These are phyloP conservation scores for Atta cephalotes DNA, from an alignment of 1,140 invertebrate genomes.

Conservation along the genomic window DNA sequence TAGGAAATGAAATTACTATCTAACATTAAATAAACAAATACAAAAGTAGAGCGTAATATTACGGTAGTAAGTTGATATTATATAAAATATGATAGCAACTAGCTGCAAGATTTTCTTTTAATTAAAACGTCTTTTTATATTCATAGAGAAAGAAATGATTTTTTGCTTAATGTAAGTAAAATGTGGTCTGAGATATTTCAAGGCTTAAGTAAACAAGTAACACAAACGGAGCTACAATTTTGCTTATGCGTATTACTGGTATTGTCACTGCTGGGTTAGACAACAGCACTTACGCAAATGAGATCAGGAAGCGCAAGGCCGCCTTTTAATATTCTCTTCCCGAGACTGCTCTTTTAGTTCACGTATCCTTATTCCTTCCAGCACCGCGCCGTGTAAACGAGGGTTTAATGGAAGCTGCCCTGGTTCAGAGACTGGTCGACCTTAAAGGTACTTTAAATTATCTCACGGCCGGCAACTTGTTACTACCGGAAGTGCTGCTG, in stretches of 20 bases:
- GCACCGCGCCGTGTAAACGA: conserved; percentile 49
- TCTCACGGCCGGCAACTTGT: conserved; percentile 61
- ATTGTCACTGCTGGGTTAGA: conserved; percentile 37
- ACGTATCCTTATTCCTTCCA: not conserved
- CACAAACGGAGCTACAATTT: conserved; percentile 10
- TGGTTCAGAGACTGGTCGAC: conserved; percentile 66
- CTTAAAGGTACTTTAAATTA: conserved; percentile 74
- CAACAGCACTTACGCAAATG: conserved; percentile 76
- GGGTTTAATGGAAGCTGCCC: conserved; percentile 71
- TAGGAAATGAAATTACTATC: not conserved
- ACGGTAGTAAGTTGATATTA: not conserved
- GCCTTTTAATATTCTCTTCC: conserved; percentile 63
- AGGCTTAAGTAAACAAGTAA: conserved; percentile 1
- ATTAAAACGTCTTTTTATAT: not conserved
- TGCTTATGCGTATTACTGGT: conserved; percentile 2
- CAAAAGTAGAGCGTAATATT: not conserved
- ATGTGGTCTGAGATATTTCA: not conserved
- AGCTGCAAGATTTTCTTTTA: not conserved
- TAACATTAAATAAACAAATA: conserved; percentile 18
- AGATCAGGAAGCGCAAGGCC: conserved; percentile 63
- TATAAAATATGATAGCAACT: not conserved
- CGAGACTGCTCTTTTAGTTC: conserved; percentile 42
- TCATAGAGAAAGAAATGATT: not conserved
- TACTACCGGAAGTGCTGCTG: conserved; percentile 44
- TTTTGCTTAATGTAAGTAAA: not conserved